Evolutionary conservation across 30 jellyfish, hydroid and myxozoan genomes (phyloP).

Genomic region (Hydra vulgaris): DNA sequence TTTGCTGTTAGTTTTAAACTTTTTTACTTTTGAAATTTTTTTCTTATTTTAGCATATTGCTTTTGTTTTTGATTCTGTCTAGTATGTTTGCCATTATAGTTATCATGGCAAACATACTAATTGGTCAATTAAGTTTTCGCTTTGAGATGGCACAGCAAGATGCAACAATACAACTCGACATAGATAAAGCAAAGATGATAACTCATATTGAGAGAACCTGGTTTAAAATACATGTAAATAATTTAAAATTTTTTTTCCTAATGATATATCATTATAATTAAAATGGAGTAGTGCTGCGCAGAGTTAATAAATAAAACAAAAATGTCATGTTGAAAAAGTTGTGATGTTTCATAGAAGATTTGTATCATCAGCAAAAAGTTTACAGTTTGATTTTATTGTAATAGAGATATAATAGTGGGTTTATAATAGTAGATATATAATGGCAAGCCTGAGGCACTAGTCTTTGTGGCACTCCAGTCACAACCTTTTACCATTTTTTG

Average conservation of each 20-base stretch:
- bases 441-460: no score
- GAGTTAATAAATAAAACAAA: no score
- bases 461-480: no score
- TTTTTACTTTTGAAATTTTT: no score
- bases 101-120: slow-evolving; percentile 63
- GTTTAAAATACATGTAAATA: slow-evolving; percentile 43
- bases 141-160: slow-evolving; percentile 53
- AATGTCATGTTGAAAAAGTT: no score
- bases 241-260: not conserved
- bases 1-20: no score
- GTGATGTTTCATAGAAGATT: no score
- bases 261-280: not conserved
- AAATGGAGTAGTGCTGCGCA: not conserved
- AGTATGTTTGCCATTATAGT: slow-evolving; percentile 64
- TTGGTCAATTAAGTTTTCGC: slow-evolving; percentile 80
- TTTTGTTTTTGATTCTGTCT: slow-evolving; percentile 39
- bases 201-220: slow-evolving; percentile 51
- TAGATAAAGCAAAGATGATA: slow-evolving; percentile 57
- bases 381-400: no score
- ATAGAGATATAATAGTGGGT: no score
- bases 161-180: slow-evolving; percentile 57
- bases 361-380: no score
- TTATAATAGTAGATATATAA: no score
- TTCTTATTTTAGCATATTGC: slow-evolving; percentile 34
- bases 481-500: no score